These are phyloP conservation scores for Antrozous pallidus DNA, from an alignment of 2,797 vertebrate species.

Conservation along the genomic window DNA sequence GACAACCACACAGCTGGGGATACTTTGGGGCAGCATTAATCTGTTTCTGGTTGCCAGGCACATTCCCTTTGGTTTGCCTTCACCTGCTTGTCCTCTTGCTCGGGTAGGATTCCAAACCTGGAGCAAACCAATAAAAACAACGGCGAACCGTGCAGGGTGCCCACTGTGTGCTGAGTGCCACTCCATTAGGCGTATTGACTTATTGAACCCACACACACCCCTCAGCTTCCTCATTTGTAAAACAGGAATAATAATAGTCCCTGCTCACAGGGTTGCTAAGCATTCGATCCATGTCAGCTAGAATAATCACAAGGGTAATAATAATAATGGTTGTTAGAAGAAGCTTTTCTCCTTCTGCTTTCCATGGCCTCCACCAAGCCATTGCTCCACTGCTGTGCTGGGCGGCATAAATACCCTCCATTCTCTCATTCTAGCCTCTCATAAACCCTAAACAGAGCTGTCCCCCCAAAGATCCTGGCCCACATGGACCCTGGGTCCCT, in stretches of 20 bases:
- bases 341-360: background rate
- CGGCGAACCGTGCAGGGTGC: accelerated
- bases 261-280: no score
- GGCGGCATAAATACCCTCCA: accelerated
- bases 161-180: background rate
- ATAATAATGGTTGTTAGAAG: accelerated
- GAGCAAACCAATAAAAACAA: background rate
- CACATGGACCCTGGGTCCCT: background rate
- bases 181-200: accelerated
- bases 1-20: accelerated
- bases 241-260: background rate
- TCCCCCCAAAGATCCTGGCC: background rate
- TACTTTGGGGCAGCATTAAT: background rate
- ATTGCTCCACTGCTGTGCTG: background rate
- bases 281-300: accelerated
- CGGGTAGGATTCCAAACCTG: background rate
- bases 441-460: background rate
- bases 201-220: background rate
- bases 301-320: no score
- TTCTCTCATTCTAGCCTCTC: background rate
- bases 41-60: no score
- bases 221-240: background rate
- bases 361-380: background rate
- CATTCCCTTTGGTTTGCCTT: background rate
- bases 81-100: background rate